These are phyloP conservation scores for Bradypodion ventrale DNA, from an alignment of 2,797 vertebrate genomes.

Conservation along the genomic window DNA sequence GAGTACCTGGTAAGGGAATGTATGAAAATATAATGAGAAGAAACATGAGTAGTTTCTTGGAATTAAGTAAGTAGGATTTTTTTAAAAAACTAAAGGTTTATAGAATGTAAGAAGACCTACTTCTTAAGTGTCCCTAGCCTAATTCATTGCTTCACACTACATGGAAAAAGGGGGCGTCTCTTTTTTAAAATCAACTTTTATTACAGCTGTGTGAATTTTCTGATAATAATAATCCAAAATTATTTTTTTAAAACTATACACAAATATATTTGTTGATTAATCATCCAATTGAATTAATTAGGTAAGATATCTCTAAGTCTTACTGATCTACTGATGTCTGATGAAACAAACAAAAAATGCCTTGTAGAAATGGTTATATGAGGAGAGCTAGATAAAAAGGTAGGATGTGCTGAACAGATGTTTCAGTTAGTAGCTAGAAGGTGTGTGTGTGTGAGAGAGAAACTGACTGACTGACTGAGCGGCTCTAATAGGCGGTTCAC, in stretches of 20 bases:
- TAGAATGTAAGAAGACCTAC: too few species aligned
- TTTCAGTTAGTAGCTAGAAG: neutral
- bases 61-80: too few species aligned
- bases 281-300: neutral
- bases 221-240: too few species aligned
- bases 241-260: too few species aligned
- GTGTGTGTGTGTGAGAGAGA: neutral
- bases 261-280: neutral
- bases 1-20: neutral
- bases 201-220: neutral
- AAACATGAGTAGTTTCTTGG: too few species aligned
- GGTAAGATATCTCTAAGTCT: too few species aligned
- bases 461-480: too few species aligned
- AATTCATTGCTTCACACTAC: neutral
- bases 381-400: conserved; percentile 23
- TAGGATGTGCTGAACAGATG: neutral
- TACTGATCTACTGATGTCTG: neutral
- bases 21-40: neutral
- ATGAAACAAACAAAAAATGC: conserved; percentile 1
- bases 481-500: neutral
- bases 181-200: neutral
- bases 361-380: neutral
- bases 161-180: neutral
- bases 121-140: neutral
- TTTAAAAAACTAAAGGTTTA: too few species aligned